Evolutionary conservation across 2,113 vertebrate species (phyloP).

Genomic region (Rutilus rutilus): DNA sequence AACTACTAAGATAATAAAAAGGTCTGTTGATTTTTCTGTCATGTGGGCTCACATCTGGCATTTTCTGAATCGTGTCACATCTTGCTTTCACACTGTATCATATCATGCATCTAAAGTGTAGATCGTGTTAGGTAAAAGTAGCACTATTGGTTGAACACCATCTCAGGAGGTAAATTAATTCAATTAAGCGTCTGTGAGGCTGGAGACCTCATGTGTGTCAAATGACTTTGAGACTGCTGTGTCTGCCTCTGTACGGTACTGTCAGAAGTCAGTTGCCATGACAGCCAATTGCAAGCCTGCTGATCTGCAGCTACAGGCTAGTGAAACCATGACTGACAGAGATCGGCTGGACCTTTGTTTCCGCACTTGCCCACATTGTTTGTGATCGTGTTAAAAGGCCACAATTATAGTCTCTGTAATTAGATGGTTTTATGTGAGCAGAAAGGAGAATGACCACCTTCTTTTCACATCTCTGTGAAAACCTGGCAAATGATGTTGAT

Average conservation of each 20-base stretch:
- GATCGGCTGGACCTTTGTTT: slow-evolving; percentile 2
- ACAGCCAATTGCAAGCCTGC: not conserved
- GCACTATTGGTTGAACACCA: not conserved
- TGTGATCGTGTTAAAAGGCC: slow-evolving; percentile 30
- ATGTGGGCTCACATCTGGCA: not conserved
- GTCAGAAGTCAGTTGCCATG: slow-evolving; percentile 6
- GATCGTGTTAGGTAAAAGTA: not conserved
- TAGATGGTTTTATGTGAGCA: slow-evolving; percentile 10
- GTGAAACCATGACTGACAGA: not conserved
- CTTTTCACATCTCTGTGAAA: slow-evolving; percentile 22
- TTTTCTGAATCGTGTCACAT: not conserved
- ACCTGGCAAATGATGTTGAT: slow-evolving; percentile 8
- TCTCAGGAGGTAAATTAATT: slow-evolving; percentile 31
- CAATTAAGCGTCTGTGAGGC: slow-evolving; percentile 31
- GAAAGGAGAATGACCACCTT: slow-evolving; percentile 29
- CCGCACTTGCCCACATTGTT: not conserved
- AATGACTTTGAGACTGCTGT: slow-evolving; percentile 9
- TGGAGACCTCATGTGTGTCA: slow-evolving; percentile 10
- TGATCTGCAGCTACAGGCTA: not conserved
- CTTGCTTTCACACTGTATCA: slow-evolving; percentile 2
- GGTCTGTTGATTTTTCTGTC: not conserved
- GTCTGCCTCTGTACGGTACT: not conserved
- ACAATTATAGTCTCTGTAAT: slow-evolving; percentile 49
- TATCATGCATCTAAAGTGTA: slow-evolving; percentile 7
- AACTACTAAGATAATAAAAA: not conserved